Conservation (phyloP, 2,113 vertebrate genomes). For the Tachysurus vachellii region DNA sequence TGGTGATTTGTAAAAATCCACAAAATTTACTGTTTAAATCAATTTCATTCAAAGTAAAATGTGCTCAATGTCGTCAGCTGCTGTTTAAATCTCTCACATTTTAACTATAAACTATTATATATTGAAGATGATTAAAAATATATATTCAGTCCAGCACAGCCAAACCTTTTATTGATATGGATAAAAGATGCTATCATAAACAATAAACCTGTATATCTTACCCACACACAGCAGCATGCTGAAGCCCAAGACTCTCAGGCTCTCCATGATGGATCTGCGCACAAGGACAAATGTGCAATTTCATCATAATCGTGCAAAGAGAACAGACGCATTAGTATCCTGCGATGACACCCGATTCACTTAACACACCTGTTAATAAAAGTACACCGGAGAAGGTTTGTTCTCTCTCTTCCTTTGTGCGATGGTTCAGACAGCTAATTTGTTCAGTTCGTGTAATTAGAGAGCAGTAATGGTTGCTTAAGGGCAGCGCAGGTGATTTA, state of each 20-base stretch:
- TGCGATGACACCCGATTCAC: neutral
- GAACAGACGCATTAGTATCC: neutral
- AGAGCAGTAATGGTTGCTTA: neutral
- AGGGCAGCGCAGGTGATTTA: conserved; percentile 15
- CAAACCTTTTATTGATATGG: neutral
- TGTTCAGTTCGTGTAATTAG: neutral
- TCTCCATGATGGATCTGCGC: conserved; percentile 60
- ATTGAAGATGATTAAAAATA: neutral
- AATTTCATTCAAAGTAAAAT: neutral
- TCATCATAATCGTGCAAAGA: neutral
- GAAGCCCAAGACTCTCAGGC: conserved; percentile 53
- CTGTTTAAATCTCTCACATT: too few relatives aligned
- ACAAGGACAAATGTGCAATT: neutral
- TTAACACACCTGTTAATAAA: neutral
- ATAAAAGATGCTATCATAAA: neutral
- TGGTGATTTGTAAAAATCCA: too few relatives aligned
- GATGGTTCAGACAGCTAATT: conserved; percentile 2
- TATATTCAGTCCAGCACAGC: neutral
- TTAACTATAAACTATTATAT: neutral
- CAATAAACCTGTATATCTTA: conserved; percentile 45
- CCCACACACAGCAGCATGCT: conserved; percentile 67
- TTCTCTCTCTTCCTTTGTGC: neutral
- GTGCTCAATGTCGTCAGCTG: too few relatives aligned
- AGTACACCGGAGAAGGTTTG: neutral
- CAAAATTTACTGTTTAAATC: neutral